phyloP scores from a whole-genome alignment of 2,888 invertebrate species.

The Hypolimnas misippus region DNA sequence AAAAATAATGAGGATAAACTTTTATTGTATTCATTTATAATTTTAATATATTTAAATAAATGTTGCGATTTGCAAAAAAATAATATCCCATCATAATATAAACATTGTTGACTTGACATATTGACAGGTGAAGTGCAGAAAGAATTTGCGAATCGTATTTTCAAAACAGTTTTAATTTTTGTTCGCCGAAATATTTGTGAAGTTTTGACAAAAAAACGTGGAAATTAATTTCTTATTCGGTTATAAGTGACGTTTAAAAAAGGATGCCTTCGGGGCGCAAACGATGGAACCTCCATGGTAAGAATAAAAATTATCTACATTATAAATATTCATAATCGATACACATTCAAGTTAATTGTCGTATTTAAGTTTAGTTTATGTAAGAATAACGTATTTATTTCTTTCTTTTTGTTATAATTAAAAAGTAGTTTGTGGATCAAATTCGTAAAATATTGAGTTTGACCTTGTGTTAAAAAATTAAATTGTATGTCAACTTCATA shows the following conservation, averaged over 20 bases:
- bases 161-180: constrained; percentile 20
- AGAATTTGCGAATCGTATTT: constrained; percentile 30
- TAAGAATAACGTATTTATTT: not conserved
- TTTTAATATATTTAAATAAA: too few relatives aligned
- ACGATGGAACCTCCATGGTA: constrained; percentile 91
- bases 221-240: not conserved
- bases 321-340: constrained; percentile 16
- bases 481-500: too few relatives aligned
- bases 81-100: constrained; percentile 16
- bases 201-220: not conserved
- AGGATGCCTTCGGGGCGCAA: constrained; percentile 87
- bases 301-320: constrained; percentile 45
- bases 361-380: not conserved
- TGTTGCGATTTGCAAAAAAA: constrained; percentile 34
- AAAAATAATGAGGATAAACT: too few relatives aligned
- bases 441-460: too few relatives aligned
- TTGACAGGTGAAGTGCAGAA: constrained; percentile 24
- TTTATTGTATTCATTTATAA: too few relatives aligned
- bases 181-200: not conserved
- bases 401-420: too few relatives aligned
- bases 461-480: too few relatives aligned
- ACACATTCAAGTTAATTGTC: not conserved
- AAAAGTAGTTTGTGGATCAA: too few relatives aligned
- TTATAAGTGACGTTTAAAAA: constrained; percentile 30
- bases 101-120: constrained; percentile 31